Conservation (phyloP, 2,888 invertebrate genomes). For the Megalurothrips usitatus region DNA sequence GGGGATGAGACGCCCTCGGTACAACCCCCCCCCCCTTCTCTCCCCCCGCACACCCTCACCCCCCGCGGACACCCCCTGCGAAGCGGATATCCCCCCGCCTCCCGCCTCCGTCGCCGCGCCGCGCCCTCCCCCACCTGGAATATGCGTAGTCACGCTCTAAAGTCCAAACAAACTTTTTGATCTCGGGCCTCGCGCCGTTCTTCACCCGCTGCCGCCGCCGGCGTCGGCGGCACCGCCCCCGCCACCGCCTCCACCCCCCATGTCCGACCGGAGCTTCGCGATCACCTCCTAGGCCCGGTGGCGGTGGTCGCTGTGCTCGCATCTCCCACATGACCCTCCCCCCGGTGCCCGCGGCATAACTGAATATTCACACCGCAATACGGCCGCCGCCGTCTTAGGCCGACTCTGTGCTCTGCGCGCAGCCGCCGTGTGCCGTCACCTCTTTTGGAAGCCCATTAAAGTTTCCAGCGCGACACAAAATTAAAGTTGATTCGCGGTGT, state of each 20-base stretch:
- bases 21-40: too few species aligned
- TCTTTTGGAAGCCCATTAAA: too few species aligned
- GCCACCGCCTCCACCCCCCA: not conserved
- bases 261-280: not conserved
- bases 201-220: not conserved
- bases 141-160: conserved; percentile 19
- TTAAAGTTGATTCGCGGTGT: not conserved
- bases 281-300: not conserved
- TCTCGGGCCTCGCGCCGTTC: conserved; percentile 3
- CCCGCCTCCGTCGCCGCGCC: not conserved
- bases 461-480: too few species aligned
- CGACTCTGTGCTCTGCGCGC: not conserved
- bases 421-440: too few species aligned
- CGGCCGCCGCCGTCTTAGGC: not conserved
- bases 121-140: not conserved
- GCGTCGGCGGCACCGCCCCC: not conserved
- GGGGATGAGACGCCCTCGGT: too few species aligned
- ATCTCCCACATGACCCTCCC: not conserved
- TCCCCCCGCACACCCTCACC: too few species aligned
- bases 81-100: too few species aligned
- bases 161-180: conserved; percentile 26
- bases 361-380: conserved; percentile 14
- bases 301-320: not conserved
- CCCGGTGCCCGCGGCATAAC: not conserved
- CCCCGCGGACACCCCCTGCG: too few species aligned